These are phyloP conservation scores for Elaphurus davidianus DNA, from an alignment of 2,113 vertebrate species.

Conservation along the genomic window DNA sequence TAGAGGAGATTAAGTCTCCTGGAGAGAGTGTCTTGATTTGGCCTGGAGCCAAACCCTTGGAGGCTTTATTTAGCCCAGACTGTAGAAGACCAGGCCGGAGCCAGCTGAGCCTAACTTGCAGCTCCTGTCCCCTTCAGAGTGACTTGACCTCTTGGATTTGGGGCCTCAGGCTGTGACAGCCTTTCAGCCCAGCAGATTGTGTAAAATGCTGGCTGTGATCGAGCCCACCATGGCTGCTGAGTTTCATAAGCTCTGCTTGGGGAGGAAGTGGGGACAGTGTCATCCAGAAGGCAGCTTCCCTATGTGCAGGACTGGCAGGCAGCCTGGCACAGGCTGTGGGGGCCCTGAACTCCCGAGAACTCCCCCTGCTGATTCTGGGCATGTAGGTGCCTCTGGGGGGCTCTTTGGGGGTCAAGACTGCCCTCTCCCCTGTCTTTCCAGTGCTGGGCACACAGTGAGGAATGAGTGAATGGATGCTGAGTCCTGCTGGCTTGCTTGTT, in stretches of 20 bases:
- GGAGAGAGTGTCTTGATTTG: constrained; percentile 37
- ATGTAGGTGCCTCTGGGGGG: neutral
- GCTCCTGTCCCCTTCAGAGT: neutral
- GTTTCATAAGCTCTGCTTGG: neutral
- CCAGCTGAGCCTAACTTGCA: neutral
- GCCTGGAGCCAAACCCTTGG: constrained; percentile 4
- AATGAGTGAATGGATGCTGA: neutral
- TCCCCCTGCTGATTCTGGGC: neutral
- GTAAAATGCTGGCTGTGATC: neutral
- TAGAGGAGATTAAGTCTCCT: neutral
- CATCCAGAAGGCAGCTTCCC: neutral
- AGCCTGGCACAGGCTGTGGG: neutral
- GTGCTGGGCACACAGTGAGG: neutral
- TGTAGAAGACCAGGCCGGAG: neutral
- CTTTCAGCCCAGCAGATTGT: neutral
- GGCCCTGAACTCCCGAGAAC: neutral
- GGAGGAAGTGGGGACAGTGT: neutral
- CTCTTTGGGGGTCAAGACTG: neutral
- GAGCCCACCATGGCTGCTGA: neutral
- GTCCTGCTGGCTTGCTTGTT: neutral
- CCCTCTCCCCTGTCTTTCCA: neutral
- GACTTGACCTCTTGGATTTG: neutral
- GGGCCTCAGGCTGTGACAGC: neutral
- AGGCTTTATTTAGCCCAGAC: constrained; percentile 4
- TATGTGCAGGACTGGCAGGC: neutral